Evolutionary conservation across 1,140 invertebrate species (phyloP).

Genomic region (Eriocheir sinensis): DNA sequence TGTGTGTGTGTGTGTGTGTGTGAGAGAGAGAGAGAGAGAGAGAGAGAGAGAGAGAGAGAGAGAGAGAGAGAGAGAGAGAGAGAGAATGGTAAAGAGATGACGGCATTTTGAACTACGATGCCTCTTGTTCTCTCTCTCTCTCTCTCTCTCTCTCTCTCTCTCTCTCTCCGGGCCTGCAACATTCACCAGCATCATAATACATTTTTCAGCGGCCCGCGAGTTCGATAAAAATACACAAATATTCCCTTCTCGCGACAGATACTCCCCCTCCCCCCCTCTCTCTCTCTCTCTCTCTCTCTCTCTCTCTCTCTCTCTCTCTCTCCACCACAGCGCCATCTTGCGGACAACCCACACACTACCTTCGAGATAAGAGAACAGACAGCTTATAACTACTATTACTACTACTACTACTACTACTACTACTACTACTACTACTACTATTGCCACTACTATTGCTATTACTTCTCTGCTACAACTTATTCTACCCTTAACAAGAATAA

Average conservation of each 20-base stretch:
- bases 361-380: too few relatives aligned
- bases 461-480: too few relatives aligned
- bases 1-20: not conserved
- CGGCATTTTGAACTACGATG: too few relatives aligned
- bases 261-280: not conserved
- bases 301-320: not conserved
- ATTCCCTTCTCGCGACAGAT: not conserved
- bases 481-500: too few relatives aligned
- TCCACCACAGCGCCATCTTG: not conserved
- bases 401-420: not conserved
- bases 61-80: not conserved
- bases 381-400: not conserved
- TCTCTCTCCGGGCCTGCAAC: conserved; percentile 25
- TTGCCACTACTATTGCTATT: not conserved
- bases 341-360: too few relatives aligned
- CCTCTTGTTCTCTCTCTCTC: not conserved
- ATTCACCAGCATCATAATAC: conserved; percentile 29
- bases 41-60: not conserved
- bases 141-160: conserved; percentile 8
- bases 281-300: not conserved
- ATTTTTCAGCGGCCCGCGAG: conserved; percentile 4
- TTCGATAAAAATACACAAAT: not conserved
- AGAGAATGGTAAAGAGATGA: not conserved
- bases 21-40: not conserved
- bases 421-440: not conserved